phyloP scores from a whole-genome alignment of 2,113 vertebrate genomes.

The Perca schrenkii region DNA sequence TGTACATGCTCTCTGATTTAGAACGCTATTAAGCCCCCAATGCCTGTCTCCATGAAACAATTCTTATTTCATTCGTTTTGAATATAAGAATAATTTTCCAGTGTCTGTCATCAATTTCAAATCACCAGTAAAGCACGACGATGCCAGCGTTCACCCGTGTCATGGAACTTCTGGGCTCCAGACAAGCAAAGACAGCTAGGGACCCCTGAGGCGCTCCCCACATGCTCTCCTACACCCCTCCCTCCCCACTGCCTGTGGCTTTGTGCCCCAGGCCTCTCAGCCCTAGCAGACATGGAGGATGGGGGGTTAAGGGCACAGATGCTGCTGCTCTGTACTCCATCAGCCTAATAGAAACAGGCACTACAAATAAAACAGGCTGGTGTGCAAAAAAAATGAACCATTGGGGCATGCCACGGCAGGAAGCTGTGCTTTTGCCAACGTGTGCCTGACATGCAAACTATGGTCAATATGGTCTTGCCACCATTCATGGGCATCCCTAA shows the following conservation, averaged over 20 bases:
- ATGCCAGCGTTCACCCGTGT: constrained; percentile 47
- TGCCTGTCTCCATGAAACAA: constrained; percentile 24
- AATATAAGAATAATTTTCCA: constrained; percentile 41
- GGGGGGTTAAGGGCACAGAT: constrained; percentile 61
- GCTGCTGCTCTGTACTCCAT: constrained; percentile 67
- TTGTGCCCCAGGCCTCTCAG: constrained; percentile 59
- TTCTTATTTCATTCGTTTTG: constrained; percentile 16
- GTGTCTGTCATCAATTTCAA: constrained; percentile 59
- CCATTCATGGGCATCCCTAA: constrained; percentile 33
- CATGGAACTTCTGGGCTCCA: constrained; percentile 57
- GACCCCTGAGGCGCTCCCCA: constrained; percentile 52
- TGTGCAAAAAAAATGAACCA: constrained; percentile 28
- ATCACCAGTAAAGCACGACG: constrained; percentile 24
- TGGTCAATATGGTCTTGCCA: constrained; percentile 29
- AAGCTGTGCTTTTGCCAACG: constrained; percentile 52
- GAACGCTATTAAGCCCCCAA: constrained; percentile 1
- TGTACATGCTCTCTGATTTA: constrained; percentile 20
- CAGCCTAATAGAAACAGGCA: constrained; percentile 73
- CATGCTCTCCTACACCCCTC: constrained; percentile 21
- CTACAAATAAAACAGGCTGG: constrained; percentile 69
- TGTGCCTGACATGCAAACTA: constrained; percentile 61
- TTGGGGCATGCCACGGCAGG: constrained; percentile 30
- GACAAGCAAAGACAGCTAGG: constrained; percentile 45
- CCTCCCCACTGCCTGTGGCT: constrained; percentile 58
- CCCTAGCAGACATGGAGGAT: constrained; percentile 48